Conservation (phyloP, 2,888 invertebrate genomes). For the Aromia moschata region DNA sequence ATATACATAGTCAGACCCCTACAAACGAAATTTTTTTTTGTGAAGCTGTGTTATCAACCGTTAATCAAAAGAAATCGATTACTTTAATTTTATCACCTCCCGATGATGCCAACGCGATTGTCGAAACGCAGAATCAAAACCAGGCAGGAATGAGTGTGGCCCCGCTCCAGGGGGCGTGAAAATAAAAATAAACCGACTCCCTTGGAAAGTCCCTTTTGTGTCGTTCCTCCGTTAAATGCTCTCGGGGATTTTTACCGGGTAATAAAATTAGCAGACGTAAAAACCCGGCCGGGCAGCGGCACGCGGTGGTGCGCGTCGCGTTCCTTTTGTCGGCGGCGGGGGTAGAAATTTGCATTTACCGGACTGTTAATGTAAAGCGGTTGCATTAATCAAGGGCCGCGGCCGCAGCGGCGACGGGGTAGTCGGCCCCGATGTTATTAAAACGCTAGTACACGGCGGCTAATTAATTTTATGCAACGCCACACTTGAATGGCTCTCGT, state of each 20-base stretch:
- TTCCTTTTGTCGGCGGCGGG: slow-evolving; percentile 47
- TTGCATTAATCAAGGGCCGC: slow-evolving; percentile 62
- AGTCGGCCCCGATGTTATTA: slow-evolving; percentile 61
- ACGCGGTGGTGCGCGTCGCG: slow-evolving; percentile 30
- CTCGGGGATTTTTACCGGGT: slow-evolving; percentile 9
- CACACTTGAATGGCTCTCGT: slow-evolving; percentile 63
- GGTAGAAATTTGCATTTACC: slow-evolving; percentile 59
- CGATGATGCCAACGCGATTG: too few relatives aligned
- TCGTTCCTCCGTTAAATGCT: background rate
- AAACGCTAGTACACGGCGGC: slow-evolving; percentile 61
- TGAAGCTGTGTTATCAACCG: too few relatives aligned
- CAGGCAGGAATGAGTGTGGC: too few relatives aligned
- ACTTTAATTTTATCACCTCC: too few relatives aligned
- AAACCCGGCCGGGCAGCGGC: slow-evolving; percentile 12
- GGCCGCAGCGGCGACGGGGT: slow-evolving; percentile 58
- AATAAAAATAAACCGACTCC: too few relatives aligned
- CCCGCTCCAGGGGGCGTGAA: too few relatives aligned
- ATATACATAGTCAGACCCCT: too few relatives aligned
- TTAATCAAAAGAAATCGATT: too few relatives aligned
- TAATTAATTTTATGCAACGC: slow-evolving; percentile 65
- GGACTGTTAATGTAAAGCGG: slow-evolving; percentile 64
- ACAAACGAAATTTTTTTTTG: too few relatives aligned
- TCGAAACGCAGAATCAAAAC: too few relatives aligned
- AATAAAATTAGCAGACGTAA: slow-evolving; percentile 20
- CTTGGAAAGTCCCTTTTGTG: too few relatives aligned